Conservation (phyloP, 2,113 vertebrate species). For the Acrocephalus arundinaceus region DNA sequence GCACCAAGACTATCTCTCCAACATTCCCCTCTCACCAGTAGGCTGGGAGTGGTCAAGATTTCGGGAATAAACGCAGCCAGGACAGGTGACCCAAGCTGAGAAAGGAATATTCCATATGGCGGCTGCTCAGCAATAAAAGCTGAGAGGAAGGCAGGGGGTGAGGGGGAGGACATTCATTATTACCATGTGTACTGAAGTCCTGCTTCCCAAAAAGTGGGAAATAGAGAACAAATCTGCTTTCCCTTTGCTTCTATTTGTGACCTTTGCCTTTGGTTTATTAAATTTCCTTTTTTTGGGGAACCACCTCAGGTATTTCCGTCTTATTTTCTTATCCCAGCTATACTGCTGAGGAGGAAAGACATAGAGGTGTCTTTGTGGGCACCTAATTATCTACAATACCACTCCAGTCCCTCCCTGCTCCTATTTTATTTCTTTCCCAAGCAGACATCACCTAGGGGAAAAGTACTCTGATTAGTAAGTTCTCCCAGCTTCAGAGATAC, state of each 20-base stretch:
- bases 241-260: not conserved
- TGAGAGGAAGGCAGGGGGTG: not conserved
- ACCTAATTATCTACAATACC: not conserved
- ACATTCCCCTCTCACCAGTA: not conserved
- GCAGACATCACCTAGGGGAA: not conserved
- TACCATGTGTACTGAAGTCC: not conserved
- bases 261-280: not conserved
- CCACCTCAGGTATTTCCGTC: not conserved
- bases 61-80: too few species aligned
- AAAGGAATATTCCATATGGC: not conserved
- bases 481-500: conserved; percentile 6
- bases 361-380: not conserved
- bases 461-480: conserved; percentile 2
- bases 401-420: not conserved
- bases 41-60: accelerated
- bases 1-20: not conserved
- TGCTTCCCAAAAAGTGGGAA: not conserved
- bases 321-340: not conserved
- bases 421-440: conserved; percentile 6
- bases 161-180: not conserved
- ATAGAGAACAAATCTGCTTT: not conserved
- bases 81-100: not conserved
- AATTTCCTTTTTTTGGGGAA: not conserved
- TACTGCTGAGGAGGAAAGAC: not conserved
- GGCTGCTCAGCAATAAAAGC: not conserved